Evolutionary conservation across 2,888 invertebrate species (phyloP).

Genomic region (Xestia sexstrigata): DNA sequence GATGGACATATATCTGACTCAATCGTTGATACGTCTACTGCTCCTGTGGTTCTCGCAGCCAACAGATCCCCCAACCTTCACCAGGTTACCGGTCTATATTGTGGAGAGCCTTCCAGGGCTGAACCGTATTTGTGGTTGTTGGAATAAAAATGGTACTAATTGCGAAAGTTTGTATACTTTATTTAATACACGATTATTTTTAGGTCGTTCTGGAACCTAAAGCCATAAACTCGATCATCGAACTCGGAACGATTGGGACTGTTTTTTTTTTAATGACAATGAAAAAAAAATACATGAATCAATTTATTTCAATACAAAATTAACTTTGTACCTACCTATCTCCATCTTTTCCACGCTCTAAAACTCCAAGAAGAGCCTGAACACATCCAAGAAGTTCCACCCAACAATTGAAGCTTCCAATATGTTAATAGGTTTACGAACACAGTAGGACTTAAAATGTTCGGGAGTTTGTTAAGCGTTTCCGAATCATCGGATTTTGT

Average conservation of each 20-base stretch:
- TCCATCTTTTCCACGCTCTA: not conserved
- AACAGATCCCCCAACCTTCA: too few species aligned
- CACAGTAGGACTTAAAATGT: constrained; percentile 68
- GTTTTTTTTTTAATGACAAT: too few species aligned
- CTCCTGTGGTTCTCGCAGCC: too few species aligned
- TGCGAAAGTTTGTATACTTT: too few species aligned
- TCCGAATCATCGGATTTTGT: constrained; percentile 67
- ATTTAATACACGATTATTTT: too few species aligned
- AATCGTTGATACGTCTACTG: not conserved
- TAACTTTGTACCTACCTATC: not conserved
- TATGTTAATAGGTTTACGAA: constrained; percentile 71
- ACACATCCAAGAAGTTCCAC: constrained; percentile 31
- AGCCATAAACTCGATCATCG: too few species aligned
- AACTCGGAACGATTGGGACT: too few species aligned
- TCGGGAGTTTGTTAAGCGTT: constrained; percentile 63
- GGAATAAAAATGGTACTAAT: too few species aligned
- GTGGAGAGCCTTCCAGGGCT: not conserved
- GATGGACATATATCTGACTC: not conserved
- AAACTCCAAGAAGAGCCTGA: constrained; percentile 21
- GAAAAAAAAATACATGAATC: not conserved
- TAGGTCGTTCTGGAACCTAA: too few species aligned
- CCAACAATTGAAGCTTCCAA: constrained; percentile 53
- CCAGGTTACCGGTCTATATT: too few species aligned
- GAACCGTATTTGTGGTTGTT: not conserved
- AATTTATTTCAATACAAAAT: not conserved